These are phyloP conservation scores for Deilephila porcellus DNA, from an alignment of 2,888 invertebrate genomes.

Conservation along the genomic window DNA sequence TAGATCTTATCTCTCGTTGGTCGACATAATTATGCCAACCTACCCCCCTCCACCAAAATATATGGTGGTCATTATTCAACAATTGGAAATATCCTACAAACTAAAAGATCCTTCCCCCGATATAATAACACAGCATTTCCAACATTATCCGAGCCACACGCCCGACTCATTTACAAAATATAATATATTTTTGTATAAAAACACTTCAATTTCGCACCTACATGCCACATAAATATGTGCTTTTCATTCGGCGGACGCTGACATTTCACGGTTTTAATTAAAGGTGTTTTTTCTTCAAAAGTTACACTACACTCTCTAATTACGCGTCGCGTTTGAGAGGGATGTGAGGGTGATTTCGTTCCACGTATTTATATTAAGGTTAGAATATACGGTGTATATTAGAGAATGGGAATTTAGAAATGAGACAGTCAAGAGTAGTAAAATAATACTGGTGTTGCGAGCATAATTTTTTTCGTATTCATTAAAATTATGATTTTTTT, in stretches of 20 bases:
- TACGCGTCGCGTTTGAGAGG: conserved; percentile 24
- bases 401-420: neutral
- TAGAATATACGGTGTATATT: neutral
- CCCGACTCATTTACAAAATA: neutral
- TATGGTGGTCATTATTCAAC: too few species aligned
- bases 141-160: neutral
- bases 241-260: conserved; percentile 18
- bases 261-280: conserved; percentile 23
- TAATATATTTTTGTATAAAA: neutral
- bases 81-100: too few species aligned
- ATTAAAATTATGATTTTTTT: too few species aligned
- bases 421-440: too few species aligned
- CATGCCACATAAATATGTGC: conserved; percentile 21
- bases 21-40: too few species aligned
- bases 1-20: too few species aligned
- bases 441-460: too few species aligned
- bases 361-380: neutral
- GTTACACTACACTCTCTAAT: conserved; percentile 18
- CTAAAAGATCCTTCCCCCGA: too few species aligned
- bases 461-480: too few species aligned
- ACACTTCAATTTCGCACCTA: conserved; percentile 13
- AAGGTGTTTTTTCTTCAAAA: conserved; percentile 22
- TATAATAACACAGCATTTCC: too few species aligned
- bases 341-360: conserved; percentile 1
- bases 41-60: too few species aligned